These are phyloP conservation scores for Chrysomela aeneicollis DNA, from an alignment of 2,888 invertebrate genomes.

Conservation along the genomic window DNA sequence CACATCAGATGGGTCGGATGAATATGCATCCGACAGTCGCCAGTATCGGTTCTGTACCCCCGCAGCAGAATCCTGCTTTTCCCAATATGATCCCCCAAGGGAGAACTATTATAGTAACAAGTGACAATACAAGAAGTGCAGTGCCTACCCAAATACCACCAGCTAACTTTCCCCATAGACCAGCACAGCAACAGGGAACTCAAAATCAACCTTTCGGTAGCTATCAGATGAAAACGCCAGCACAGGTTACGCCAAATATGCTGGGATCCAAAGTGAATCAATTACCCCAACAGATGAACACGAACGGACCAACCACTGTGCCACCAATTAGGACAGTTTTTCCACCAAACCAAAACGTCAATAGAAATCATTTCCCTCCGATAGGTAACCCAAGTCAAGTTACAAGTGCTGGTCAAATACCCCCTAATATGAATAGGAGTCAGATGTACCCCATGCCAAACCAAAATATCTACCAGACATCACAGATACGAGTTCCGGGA, in stretches of 20 bases:
- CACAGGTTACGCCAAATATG: neutral
- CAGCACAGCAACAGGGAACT: neutral
- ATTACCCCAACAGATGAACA: neutral
- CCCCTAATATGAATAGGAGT: neutral
- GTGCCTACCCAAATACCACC: slow-evolving; percentile 18
- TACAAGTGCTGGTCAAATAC: neutral
- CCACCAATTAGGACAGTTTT: neutral
- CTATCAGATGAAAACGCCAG: neutral
- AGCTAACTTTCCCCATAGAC: slow-evolving; percentile 11
- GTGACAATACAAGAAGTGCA: slow-evolving; percentile 21
- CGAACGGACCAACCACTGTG: neutral
- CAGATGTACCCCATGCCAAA: neutral
- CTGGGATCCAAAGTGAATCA: neutral
- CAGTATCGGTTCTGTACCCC: slow-evolving; percentile 29
- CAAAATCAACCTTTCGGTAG: slow-evolving; percentile 4
- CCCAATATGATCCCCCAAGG: slow-evolving; percentile 4
- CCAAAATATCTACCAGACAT: neutral
- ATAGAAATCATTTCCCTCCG: neutral
- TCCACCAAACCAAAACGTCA: neutral
- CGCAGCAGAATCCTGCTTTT: slow-evolving; percentile 18
- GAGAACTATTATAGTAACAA: neutral
- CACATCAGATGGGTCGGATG: slow-evolving; percentile 48
- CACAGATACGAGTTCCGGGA: slow-evolving; percentile 13
- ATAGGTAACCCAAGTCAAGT: neutral
- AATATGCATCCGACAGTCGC: slow-evolving; percentile 41